Conservation (phyloP, 2,113 vertebrate genomes). For the Connochaetes taurinus region DNA sequence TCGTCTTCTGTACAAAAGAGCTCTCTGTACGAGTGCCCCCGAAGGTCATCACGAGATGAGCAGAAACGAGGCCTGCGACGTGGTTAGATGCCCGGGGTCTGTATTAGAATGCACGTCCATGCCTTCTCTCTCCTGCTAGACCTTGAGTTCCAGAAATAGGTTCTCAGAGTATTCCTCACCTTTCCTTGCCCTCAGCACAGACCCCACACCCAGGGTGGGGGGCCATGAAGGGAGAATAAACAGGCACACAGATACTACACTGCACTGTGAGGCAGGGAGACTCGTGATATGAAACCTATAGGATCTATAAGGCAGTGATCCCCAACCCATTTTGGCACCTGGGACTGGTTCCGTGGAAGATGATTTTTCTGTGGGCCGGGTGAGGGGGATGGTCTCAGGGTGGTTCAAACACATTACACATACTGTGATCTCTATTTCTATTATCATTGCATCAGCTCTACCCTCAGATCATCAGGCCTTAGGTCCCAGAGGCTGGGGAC, state of each 20-base stretch:
- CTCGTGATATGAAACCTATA: accelerated
- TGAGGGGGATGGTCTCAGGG: background rate
- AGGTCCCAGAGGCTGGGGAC: background rate
- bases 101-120: accelerated
- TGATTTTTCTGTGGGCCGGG: background rate
- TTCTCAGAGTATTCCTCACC: background rate
- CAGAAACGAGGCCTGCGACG: accelerated
- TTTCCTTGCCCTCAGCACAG: background rate
- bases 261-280: background rate
- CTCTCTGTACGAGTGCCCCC: background rate
- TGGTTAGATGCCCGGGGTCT: accelerated
- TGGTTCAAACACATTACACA: background rate
- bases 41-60: accelerated
- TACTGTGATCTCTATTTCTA: background rate
- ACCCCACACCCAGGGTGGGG: background rate
- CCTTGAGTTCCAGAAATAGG: background rate
- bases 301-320: background rate
- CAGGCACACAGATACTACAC: background rate
- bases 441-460: background rate
- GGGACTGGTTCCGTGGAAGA: background rate
- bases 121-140: background rate
- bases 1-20: background rate
- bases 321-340: background rate
- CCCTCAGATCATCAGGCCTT: background rate
- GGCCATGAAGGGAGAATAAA: too few species aligned